phyloP scores from a whole-genome alignment of 2,797 vertebrate species.

The Poecilia gillii region DNA sequence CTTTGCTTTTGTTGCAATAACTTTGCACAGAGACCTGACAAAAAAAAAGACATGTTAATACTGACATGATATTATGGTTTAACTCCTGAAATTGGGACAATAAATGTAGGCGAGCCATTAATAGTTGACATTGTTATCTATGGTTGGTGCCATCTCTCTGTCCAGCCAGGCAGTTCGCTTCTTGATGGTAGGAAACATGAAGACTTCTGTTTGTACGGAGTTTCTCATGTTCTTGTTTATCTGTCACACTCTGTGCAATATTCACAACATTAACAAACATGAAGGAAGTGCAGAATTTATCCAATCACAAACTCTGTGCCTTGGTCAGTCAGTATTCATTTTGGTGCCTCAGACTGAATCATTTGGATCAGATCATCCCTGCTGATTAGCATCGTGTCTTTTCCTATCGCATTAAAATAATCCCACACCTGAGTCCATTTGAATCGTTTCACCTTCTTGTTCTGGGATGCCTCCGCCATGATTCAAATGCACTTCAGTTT shows the following conservation, averaged over 20 bases:
- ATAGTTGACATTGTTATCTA: background rate
- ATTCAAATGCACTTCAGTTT: background rate
- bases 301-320: background rate
- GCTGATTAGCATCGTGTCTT: background rate
- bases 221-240: constrained; percentile 2
- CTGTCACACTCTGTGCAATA: background rate
- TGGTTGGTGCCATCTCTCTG: background rate
- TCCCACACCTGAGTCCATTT: no score
- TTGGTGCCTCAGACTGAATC: background rate
- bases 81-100: background rate
- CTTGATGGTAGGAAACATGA: background rate
- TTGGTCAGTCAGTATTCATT: background rate
- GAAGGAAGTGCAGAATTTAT: background rate
- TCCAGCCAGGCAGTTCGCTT: background rate
- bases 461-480: background rate
- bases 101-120: background rate
- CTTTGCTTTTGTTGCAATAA: background rate
- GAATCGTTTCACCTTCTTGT: background rate
- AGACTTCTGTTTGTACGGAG: background rate
- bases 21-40: background rate
- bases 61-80: background rate
- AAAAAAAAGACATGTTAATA: background rate
- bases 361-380: background rate
- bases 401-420: background rate
- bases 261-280: background rate